Percentiles rank a stretch among this genome's conserved stretches.
phyloP scores from a whole-genome alignment of 2,113 vertebrate species.

The Alethe diademata region DNA sequence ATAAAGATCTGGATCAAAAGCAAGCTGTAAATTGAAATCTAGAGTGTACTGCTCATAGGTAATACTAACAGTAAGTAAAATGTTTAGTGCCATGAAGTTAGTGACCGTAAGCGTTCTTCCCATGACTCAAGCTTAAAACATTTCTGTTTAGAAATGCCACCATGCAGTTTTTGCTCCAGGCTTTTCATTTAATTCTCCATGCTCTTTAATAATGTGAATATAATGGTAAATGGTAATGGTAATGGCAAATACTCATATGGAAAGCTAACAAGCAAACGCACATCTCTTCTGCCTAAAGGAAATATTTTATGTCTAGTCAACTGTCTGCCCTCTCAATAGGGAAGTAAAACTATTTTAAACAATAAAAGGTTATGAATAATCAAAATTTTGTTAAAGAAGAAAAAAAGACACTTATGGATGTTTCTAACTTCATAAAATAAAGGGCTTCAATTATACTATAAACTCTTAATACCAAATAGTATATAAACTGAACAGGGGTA shows the following conservation, averaged over 20 bases:
- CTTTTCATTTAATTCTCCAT: neutral
- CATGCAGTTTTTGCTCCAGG: neutral
- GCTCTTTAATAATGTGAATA: neutral
- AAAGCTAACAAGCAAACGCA: neutral
- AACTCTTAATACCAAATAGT: neutral
- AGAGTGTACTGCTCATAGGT: neutral
- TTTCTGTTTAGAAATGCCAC: neutral
- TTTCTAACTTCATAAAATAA: constrained; percentile 48
- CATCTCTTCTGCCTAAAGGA: neutral
- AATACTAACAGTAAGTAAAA: neutral
- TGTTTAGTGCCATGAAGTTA: neutral
- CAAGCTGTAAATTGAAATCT: neutral
- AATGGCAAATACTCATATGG: neutral
- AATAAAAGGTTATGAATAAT: constrained; percentile 12
- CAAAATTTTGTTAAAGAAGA: constrained; percentile 56
- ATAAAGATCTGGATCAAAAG: neutral
- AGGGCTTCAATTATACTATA: neutral
- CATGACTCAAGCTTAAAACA: neutral
- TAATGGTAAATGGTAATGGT: neutral
- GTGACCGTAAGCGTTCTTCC: neutral
- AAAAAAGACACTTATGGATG: neutral
- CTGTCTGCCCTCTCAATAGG: neutral
- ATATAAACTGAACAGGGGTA: neutral
- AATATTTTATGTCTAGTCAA: neutral
- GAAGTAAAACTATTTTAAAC: constrained; percentile 6